A percentile compares a stretch with the other conserved stretches of the same genome.
These are phyloP conservation scores for Brachionus rotundiformis DNA, from an alignment of 1,140 invertebrate genomes.

Conservation along the genomic window DNA sequence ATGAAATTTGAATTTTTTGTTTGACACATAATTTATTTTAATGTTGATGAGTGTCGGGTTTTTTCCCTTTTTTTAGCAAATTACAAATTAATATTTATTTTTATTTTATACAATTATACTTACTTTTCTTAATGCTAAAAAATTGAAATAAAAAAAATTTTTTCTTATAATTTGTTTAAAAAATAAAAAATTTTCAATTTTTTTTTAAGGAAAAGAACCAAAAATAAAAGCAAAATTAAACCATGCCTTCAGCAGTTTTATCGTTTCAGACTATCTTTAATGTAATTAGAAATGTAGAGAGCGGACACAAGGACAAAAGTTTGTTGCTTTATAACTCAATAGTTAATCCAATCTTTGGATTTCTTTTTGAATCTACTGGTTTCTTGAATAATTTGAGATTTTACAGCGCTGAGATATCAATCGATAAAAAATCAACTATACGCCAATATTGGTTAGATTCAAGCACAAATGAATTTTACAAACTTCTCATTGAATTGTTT, in stretches of 20 bases:
- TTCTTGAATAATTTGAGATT: conserved; percentile 44
- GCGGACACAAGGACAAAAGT: not conserved
- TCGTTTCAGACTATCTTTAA: not conserved
- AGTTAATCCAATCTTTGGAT: conserved; percentile 45
- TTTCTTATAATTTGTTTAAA: too few species aligned
- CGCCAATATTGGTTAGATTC: conserved; percentile 37
- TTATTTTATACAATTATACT: too few species aligned
- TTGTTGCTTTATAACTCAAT: conserved; percentile 21
- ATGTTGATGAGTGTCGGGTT: too few species aligned
- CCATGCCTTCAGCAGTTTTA: not conserved
- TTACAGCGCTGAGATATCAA: not conserved
- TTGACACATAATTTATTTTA: too few species aligned
- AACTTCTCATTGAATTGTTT: conserved; percentile 37
- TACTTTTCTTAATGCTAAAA: too few species aligned
- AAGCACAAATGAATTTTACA: not conserved
- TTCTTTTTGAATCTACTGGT: conserved; percentile 43
- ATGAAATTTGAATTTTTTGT: too few species aligned
- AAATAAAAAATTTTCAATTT: too few species aligned
- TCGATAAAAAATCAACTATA: not conserved
- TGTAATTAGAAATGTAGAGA: conserved; percentile 1
- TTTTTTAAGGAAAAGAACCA: too few species aligned
- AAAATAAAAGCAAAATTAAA: too few species aligned
- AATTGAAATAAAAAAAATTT: too few species aligned
- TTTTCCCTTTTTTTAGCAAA: too few species aligned
- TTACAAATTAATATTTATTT: too few species aligned